Conservation (phyloP, 2,113 vertebrate species). For the Oryzias curvinotus region DNA sequence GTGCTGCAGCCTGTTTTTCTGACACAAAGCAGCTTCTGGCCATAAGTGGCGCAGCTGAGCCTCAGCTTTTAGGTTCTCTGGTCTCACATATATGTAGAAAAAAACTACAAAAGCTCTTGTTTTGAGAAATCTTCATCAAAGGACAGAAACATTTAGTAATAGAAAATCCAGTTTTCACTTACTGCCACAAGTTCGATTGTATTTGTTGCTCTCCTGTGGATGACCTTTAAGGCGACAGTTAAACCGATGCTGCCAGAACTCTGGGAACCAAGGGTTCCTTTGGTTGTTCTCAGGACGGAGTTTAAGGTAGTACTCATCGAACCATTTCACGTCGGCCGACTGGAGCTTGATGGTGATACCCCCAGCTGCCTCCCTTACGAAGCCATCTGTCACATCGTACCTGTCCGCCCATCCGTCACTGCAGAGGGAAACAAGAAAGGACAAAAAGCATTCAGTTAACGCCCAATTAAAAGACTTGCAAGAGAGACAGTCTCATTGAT, state of each 20-base stretch:
- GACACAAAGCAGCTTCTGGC: slow-evolving; percentile 14
- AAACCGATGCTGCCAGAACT: slow-evolving; percentile 97
- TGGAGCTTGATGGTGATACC: slow-evolving; percentile 99
- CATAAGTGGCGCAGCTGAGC: background rate
- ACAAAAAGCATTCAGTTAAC: slow-evolving; percentile 6
- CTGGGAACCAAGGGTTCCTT: slow-evolving; percentile 96
- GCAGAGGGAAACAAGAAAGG: slow-evolving; percentile 37
- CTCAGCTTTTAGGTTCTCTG: background rate
- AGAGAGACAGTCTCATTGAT: too few relatives aligned
- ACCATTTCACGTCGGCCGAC: slow-evolving; percentile 97
- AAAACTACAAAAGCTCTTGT: too few relatives aligned
- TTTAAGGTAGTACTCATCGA: slow-evolving; percentile 96
- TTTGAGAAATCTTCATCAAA: too few relatives aligned
- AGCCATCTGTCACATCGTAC: slow-evolving; percentile 95
- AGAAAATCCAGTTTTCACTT: slow-evolving; percentile 64
- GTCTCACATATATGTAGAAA: too few relatives aligned
- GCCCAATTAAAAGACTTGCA: too few relatives aligned
- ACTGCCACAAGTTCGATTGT: slow-evolving; percentile 95
- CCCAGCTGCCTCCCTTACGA: slow-evolving; percentile 89
- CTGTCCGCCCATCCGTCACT: slow-evolving; percentile 99
- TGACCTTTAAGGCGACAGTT: slow-evolving; percentile 92
- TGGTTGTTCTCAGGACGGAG: slow-evolving; percentile 93
- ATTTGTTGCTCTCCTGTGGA: slow-evolving; percentile 89
- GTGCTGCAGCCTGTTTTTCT: background rate
- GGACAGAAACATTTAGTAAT: too few relatives aligned